phyloP scores from a whole-genome alignment of 2,888 invertebrate species.

The Caenorhabditis angaria region DNA sequence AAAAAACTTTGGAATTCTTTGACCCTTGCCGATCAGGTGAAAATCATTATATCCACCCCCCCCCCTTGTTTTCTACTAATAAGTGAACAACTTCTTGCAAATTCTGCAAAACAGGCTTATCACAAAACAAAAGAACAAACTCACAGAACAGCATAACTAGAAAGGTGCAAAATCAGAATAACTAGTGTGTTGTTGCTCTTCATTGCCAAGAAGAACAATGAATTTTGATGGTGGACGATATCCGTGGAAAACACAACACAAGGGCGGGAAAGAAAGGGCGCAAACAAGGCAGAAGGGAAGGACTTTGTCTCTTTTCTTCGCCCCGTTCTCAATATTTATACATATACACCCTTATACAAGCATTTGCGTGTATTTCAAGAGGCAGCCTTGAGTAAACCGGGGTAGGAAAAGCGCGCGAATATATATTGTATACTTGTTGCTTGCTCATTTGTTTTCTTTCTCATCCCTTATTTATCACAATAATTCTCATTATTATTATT shows the following conservation, averaged over 20 bases:
- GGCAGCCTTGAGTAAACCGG: slow-evolving; percentile 10
- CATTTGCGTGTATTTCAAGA: slow-evolving; percentile 42
- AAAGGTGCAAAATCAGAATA: slow-evolving; percentile 16
- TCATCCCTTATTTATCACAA: background rate
- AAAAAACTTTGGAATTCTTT: no score
- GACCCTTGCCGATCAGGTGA: no score
- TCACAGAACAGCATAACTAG: slow-evolving; percentile 23
- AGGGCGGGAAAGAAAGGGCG: background rate
- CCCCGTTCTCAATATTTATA: background rate
- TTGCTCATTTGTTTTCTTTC: background rate
- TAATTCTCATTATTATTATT: background rate
- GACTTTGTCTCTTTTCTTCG: background rate
- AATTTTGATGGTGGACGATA: slow-evolving; percentile 9
- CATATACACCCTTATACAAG: slow-evolving; percentile 15
- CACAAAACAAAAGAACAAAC: no score
- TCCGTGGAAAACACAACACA: background rate
- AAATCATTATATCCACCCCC: no score
- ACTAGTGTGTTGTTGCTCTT: slow-evolving; percentile 15
- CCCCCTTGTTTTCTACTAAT: no score
- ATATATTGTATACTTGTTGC: no score
- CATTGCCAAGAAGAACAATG: slow-evolving; percentile 31
- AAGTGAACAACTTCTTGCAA: no score
- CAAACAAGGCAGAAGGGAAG: background rate
- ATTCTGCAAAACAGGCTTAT: no score
- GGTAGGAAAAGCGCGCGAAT: slow-evolving; percentile 4